These are phyloP conservation scores for Drosophila dunni DNA, from an alignment of 1,140 invertebrate species.

Conservation along the genomic window DNA sequence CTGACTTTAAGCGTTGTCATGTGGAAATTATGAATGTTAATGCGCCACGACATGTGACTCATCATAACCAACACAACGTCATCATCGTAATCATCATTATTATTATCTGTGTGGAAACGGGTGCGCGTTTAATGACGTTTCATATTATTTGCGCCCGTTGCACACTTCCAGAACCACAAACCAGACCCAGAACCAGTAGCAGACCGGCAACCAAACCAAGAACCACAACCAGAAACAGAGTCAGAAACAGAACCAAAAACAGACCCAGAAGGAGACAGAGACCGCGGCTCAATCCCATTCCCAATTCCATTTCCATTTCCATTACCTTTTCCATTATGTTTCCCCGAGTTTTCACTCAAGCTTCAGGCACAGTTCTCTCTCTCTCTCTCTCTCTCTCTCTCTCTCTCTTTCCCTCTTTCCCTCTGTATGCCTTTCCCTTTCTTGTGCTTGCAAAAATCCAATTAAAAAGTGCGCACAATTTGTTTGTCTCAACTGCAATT, in stretches of 20 bases:
- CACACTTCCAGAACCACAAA: conserved; percentile 54
- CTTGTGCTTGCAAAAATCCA: conserved; percentile 62
- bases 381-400: conserved; percentile 16
- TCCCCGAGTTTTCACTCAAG: conserved; percentile 2
- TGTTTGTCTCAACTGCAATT: conserved; percentile 70
- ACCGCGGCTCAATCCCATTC: conserved; percentile 17
- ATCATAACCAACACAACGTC: conserved; percentile 67
- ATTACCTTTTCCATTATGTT: conserved; percentile 15
- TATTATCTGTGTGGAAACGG: conserved; percentile 38
- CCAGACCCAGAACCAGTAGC: conserved; percentile 1
- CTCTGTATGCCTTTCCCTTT: conserved; percentile 3
- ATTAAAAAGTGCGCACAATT: conserved; percentile 70
- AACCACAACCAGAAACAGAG: background rate
- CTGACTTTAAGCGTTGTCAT: conserved; percentile 61
- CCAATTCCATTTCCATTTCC: conserved; percentile 25
- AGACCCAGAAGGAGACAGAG: background rate
- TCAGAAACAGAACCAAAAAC: conserved; percentile 2
- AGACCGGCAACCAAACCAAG: background rate
- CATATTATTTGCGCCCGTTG: conserved; percentile 72
- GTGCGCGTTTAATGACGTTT: conserved; percentile 79
- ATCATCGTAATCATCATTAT: conserved; percentile 48
- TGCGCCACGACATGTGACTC: conserved; percentile 69
- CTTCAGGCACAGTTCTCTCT: conserved; percentile 42
- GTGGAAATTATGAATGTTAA: conserved; percentile 81
- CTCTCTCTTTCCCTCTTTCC: too few species aligned